Conservation (phyloP, 2,113 vertebrate species). For the Xenopus tropicalis region DNA sequence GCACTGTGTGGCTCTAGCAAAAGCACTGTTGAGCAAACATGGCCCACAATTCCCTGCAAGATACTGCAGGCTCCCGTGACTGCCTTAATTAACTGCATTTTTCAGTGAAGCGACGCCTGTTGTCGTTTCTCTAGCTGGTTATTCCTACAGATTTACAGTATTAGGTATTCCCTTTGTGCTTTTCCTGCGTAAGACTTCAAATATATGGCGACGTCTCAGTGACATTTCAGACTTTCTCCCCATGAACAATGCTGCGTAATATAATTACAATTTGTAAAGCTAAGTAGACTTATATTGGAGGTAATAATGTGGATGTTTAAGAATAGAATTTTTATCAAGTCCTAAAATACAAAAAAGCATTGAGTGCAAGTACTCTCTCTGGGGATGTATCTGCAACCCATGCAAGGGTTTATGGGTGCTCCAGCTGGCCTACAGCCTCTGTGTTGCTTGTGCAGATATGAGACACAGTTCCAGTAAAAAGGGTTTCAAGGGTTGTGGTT, state of each 20-base stretch:
- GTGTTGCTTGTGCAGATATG: too few relatives aligned
- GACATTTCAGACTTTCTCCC: slow-evolving; percentile 7
- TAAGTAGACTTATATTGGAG: slow-evolving; percentile 13
- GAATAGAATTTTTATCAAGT: not conserved
- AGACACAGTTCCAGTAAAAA: too few relatives aligned
- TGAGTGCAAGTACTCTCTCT: too few relatives aligned
- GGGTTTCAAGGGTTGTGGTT: too few relatives aligned
- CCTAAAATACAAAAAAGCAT: too few relatives aligned
- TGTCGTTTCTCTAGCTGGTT: not conserved
- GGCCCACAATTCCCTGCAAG: slow-evolving; percentile 10
- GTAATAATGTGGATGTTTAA: slow-evolving; percentile 9
- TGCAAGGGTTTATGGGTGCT: not conserved
- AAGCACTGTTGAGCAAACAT: slow-evolving; percentile 3
- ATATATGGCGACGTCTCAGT: slow-evolving; percentile 5
- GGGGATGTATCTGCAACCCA: too few relatives aligned
- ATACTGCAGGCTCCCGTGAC: not conserved
- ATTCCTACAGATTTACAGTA: slow-evolving; percentile 23
- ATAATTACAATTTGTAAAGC: slow-evolving; percentile 1
- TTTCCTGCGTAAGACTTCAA: slow-evolving; percentile 4
- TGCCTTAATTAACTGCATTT: slow-evolving; percentile 20
- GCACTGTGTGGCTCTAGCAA: too few relatives aligned
- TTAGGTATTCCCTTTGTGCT: slow-evolving; percentile 26
- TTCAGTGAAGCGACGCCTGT: not conserved
- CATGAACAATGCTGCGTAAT: slow-evolving; percentile 14
- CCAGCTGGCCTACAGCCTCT: not conserved